These are phyloP conservation scores for Tamandua tetradactyla DNA, from an alignment of 2,797 vertebrate genomes.

Conservation along the genomic window DNA sequence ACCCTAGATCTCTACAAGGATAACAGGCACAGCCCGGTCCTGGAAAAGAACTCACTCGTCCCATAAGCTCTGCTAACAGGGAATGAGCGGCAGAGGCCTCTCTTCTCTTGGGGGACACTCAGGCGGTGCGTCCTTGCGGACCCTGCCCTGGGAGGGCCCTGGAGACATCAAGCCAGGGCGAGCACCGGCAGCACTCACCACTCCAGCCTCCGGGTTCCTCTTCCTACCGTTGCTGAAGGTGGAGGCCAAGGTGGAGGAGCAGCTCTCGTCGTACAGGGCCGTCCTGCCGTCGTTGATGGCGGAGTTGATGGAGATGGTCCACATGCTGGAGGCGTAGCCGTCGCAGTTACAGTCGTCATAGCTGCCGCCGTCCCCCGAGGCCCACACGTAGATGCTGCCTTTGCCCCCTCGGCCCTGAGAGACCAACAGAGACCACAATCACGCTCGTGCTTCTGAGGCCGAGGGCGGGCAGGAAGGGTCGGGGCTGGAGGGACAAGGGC, in stretches of 20 bases:
- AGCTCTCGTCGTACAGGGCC: constrained; percentile 98
- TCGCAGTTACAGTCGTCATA: constrained; percentile 99
- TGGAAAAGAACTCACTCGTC: neutral
- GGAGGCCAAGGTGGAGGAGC: constrained; percentile 97
- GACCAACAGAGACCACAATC: neutral
- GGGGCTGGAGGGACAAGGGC: too few relatives aligned
- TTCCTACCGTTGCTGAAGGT: constrained; percentile 99
- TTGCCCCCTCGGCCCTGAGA: constrained; percentile 94
- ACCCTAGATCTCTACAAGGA: fast-evolving
- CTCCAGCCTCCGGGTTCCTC: constrained; percentile 97
- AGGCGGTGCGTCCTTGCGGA: fast-evolving
- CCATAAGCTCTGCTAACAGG: too few relatives aligned
- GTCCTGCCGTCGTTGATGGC: constrained; percentile 99
- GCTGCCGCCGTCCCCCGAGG: constrained; percentile 97
- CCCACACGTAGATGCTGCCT: constrained; percentile 99
- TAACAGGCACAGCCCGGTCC: neutral
- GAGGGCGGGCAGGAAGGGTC: too few relatives aligned
- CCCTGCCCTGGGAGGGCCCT: neutral
- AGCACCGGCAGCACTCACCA: constrained; percentile 88
- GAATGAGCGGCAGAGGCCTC: neutral
- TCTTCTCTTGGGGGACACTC: neutral
- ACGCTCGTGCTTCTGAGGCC: too few relatives aligned
- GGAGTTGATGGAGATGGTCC: constrained; percentile 99
- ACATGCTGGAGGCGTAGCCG: constrained; percentile 99
- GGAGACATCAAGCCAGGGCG: neutral